Conservation (phyloP, 2,113 vertebrate species). For the Charadrius vociferus region DNA sequence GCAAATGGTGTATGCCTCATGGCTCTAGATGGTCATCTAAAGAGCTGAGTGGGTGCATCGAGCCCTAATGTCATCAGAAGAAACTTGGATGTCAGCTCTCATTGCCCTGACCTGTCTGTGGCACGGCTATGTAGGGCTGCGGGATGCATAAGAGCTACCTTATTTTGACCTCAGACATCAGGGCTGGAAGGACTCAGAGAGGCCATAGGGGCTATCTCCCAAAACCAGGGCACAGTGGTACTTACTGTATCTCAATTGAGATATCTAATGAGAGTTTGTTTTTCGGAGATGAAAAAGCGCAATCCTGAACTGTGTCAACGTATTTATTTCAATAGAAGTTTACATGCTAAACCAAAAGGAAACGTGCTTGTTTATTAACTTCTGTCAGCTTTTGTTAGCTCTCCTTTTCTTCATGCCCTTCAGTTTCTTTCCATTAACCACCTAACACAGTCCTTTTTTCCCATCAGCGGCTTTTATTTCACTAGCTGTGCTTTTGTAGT, state of each 20-base stretch:
- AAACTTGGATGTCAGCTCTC: background rate
- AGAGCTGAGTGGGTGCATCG: background rate
- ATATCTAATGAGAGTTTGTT: background rate
- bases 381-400: background rate
- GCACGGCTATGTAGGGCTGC: accelerated
- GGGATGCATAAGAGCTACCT: background rate
- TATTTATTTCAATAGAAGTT: background rate
- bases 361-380: background rate
- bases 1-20: background rate
- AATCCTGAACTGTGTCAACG: background rate
- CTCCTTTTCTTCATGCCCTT: background rate
- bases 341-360: background rate
- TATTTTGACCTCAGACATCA: background rate
- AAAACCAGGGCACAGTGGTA: background rate
- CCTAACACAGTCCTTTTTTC: background rate
- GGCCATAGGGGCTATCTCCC: background rate
- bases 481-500: background rate
- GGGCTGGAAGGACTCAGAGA: background rate
- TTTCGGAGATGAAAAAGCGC: background rate
- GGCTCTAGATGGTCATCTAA: background rate
- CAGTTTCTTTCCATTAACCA: background rate
- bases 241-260: background rate
- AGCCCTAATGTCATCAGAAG: background rate
- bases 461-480: background rate
- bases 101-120: background rate